phyloP scores from a whole-genome alignment of 2,113 vertebrate species.

The Python bivittatus region DNA sequence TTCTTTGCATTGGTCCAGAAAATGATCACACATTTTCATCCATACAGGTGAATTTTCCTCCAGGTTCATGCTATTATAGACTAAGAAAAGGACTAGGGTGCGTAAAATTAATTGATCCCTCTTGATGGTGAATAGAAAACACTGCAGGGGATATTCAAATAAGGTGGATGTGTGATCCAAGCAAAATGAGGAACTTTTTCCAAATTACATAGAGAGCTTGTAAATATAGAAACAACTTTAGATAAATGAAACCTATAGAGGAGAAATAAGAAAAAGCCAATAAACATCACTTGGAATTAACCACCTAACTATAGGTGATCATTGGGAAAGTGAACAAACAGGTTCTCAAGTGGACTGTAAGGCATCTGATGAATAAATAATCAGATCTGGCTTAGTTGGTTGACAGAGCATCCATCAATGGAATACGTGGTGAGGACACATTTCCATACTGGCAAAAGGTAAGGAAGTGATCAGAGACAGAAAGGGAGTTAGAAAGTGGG shows the following conservation, averaged over 20 bases:
- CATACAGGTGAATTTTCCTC: not conserved
- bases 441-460: not conserved
- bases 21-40: not conserved
- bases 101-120: constrained; percentile 22
- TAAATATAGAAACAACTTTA: not conserved
- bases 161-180: not conserved
- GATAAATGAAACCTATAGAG: not conserved
- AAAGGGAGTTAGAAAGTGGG: not conserved
- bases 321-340: not conserved
- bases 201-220: constrained; percentile 4
- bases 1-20: not conserved
- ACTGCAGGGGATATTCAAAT: constrained; percentile 15
- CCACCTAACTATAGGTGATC: not conserved
- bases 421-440: not conserved
- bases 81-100: not conserved
- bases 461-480: not conserved
- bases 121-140: constrained; percentile 5
- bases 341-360: not conserved
- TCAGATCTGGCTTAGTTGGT: not conserved
- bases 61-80: constrained; percentile 2
- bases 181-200: not conserved
- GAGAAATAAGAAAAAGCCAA: not conserved
- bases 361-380: not conserved
- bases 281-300: not conserved
- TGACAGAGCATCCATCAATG: not conserved